Percentiles rank a stretch among this genome's conserved stretches.
Evolutionary conservation across 2,113 vertebrate species (phyloP).

Genomic region (Pimephales promelas): DNA sequence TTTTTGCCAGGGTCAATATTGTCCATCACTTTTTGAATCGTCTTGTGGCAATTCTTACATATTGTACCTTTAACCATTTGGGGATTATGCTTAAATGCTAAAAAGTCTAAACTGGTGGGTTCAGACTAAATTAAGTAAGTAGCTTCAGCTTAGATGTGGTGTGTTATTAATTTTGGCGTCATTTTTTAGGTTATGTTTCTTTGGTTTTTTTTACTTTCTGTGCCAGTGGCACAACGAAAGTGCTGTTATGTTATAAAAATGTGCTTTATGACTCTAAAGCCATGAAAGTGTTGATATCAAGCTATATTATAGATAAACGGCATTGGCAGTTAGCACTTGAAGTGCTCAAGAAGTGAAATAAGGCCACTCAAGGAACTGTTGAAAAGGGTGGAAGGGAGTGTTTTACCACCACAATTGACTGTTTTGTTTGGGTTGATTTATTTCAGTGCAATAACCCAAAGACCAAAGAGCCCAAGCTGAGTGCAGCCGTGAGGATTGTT

Average conservation of each 20-base stretch:
- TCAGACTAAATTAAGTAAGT: neutral
- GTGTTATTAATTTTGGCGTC: neutral
- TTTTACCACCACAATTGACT: constrained; percentile 55
- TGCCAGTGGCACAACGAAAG: neutral
- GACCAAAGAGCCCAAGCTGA: constrained; percentile 96
- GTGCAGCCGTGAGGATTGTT: constrained; percentile 89
- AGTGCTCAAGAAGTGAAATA: neutral
- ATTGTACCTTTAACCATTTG: too few relatives aligned
- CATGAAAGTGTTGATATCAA: neutral
- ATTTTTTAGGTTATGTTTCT: neutral
- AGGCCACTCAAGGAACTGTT: neutral
- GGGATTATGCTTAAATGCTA: neutral
- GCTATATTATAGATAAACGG: neutral
- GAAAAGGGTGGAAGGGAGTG: constrained; percentile 39
- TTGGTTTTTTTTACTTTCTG: neutral
- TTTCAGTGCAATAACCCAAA: constrained; percentile 96
- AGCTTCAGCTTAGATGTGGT: neutral
- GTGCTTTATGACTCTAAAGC: neutral
- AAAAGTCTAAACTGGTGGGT: neutral
- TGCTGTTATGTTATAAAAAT: neutral
- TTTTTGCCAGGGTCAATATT: too few relatives aligned
- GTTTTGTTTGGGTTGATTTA: constrained; percentile 49
- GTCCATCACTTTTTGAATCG: too few relatives aligned
- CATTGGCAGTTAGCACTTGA: neutral
- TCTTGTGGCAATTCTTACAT: too few relatives aligned